A percentile compares a stretch with the other conserved stretches of the same genome.
These are phyloP conservation scores for Lithodes maja DNA, from an alignment of 2,888 invertebrate genomes.

Conservation along the genomic window DNA sequence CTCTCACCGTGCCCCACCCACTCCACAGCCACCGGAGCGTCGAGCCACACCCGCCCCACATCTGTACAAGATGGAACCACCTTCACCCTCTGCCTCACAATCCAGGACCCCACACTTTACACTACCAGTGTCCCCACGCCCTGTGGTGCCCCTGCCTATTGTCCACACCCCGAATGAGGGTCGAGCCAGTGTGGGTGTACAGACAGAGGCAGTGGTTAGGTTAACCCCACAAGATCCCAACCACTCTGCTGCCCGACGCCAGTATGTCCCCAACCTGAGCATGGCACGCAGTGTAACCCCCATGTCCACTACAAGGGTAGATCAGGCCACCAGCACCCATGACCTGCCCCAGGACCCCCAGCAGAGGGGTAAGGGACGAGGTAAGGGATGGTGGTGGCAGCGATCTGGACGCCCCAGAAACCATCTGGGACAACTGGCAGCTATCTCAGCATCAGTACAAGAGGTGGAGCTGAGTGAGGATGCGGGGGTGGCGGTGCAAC, in stretches of 20 bases:
- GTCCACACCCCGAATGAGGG: background rate
- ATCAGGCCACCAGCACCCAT: slow-evolving; percentile 64
- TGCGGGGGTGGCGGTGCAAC: slow-evolving; percentile 48
- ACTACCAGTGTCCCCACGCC: slow-evolving; percentile 41
- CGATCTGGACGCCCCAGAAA: slow-evolving; percentile 53
- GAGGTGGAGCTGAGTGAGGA: slow-evolving; percentile 56
- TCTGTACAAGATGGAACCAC: slow-evolving; percentile 64
- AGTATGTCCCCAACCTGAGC: slow-evolving; percentile 57
- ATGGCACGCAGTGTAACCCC: slow-evolving; percentile 63
- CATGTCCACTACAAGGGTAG: slow-evolving; percentile 43
- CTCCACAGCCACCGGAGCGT: slow-evolving; percentile 61
- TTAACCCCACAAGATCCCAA: slow-evolving; percentile 11
- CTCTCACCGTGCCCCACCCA: slow-evolving; percentile 41
- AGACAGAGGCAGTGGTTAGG: slow-evolving; percentile 36
- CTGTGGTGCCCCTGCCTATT: slow-evolving; percentile 2
- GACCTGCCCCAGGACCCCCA: slow-evolving; percentile 41
- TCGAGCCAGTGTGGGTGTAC: slow-evolving; percentile 41
- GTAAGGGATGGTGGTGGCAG: slow-evolving; percentile 63
- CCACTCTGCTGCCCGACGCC: slow-evolving; percentile 30
- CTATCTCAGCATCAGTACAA: slow-evolving; percentile 51
- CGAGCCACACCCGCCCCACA: slow-evolving; percentile 53
- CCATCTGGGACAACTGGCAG: slow-evolving; percentile 40
- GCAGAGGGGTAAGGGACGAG: slow-evolving; percentile 45
- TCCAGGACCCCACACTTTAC: slow-evolving; percentile 57
- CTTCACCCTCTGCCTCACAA: slow-evolving; percentile 62